phyloP scores from a whole-genome alignment of 2,113 vertebrate species.

The Hassar affinis region DNA sequence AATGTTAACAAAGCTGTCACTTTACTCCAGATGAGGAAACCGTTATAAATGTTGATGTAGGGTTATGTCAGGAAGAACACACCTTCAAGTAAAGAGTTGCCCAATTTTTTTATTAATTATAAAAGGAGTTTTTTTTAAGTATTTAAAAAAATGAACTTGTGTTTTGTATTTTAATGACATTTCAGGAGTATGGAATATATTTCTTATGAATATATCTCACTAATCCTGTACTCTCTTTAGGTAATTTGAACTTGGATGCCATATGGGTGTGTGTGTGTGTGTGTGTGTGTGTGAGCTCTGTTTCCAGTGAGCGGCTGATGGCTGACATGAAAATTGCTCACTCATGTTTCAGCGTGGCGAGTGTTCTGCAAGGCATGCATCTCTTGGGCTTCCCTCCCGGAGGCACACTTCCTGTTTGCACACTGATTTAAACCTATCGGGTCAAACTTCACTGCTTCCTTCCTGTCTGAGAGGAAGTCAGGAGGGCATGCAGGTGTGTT shows the following conservation, averaged over 20 bases:
- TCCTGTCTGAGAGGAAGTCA: conserved; percentile 50
- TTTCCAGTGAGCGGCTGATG: conserved; percentile 1
- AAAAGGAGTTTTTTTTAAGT: background rate
- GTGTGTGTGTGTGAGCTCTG: background rate
- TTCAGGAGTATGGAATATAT: background rate
- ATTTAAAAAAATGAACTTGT: background rate
- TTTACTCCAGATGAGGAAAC: background rate
- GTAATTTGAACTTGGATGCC: background rate
- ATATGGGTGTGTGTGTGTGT: background rate
- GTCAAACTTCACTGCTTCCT: conserved; percentile 55
- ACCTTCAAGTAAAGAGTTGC: background rate
- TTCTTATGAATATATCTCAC: background rate
- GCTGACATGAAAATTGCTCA: conserved; percentile 44
- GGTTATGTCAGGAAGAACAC: background rate
- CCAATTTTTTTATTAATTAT: background rate
- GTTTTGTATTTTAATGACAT: background rate
- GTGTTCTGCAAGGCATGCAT: conserved; percentile 41
- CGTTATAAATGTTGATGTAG: background rate
- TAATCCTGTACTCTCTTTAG: background rate
- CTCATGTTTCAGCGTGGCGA: conserved; percentile 42
- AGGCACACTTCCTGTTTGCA: conserved; percentile 50
- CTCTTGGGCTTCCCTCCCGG: conserved; percentile 32
- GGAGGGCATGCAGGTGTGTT: conserved; percentile 39
- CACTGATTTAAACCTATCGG: conserved; percentile 52
- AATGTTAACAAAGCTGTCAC: background rate